phyloP scores from a whole-genome alignment of 2,888 invertebrate genomes.

The Torymus tubicola region DNA sequence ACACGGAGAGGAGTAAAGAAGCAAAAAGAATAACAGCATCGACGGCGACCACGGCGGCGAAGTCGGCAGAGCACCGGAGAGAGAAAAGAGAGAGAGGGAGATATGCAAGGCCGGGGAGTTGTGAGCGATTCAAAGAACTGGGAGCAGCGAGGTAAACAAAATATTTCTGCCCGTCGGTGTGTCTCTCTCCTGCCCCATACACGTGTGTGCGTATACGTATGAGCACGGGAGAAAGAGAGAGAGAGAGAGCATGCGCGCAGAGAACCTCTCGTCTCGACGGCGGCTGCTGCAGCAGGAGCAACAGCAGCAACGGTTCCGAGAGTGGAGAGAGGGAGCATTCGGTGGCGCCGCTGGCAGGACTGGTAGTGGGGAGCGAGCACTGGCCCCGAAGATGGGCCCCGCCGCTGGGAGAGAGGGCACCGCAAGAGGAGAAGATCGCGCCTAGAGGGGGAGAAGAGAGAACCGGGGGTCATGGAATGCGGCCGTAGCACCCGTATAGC shows the following conservation, averaged over 20 bases:
- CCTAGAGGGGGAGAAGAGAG: slow-evolving; percentile 39
- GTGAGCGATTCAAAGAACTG: slow-evolving; percentile 74
- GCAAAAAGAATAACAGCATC: slow-evolving; percentile 3
- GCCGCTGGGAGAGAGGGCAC: slow-evolving; percentile 43
- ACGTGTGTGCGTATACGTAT: slow-evolving; percentile 26
- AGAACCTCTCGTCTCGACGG: not conserved
- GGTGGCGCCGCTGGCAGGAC: slow-evolving; percentile 65
- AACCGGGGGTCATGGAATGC: slow-evolving; percentile 72
- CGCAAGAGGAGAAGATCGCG: slow-evolving; percentile 41
- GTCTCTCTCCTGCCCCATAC: slow-evolving; percentile 36
- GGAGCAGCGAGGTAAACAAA: slow-evolving; percentile 74
- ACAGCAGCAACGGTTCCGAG: too few relatives aligned
- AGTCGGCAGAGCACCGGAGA: slow-evolving; percentile 19
- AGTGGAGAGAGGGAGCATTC: slow-evolving; percentile 60
- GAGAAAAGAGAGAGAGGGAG: slow-evolving; percentile 9
- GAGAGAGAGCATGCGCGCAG: too few relatives aligned
- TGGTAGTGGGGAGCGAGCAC: slow-evolving; percentile 30
- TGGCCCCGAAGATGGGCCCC: slow-evolving; percentile 59
- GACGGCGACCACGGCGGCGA: slow-evolving; percentile 31
- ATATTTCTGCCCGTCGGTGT: slow-evolving; percentile 70
- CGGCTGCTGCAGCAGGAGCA: not conserved
- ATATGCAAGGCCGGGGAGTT: slow-evolving; percentile 44
- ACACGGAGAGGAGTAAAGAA: slow-evolving; percentile 3
- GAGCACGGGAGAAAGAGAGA: slow-evolving; percentile 9
- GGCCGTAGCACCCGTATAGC: slow-evolving; percentile 71